Base-by-base conservation (phyloP, 2,797 vertebrate genomes). In the Aldrovandia affinis region DNA sequence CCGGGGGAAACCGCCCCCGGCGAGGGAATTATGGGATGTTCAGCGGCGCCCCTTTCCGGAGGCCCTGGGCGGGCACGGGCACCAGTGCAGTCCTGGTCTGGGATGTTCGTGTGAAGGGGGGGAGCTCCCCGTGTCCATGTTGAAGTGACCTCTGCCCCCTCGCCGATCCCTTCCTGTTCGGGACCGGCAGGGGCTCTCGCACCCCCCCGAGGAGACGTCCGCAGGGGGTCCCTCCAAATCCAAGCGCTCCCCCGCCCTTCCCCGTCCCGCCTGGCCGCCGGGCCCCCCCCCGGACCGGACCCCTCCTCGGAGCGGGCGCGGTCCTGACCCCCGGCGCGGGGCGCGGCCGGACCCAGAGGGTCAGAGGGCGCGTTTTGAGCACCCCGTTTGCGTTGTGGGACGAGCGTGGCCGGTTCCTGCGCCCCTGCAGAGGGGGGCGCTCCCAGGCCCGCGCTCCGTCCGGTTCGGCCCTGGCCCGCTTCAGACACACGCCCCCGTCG, bases 401-500 rank as follows among this genome's bases (percentile, higher is more conserved):
- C n/a, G n/a, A n/a, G n/a, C n/a, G n/a, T n/a, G n/a, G n/a, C n/a
- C n/a, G n/a, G n/a, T n/a, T n/a, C n/a, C n/a, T n/a, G n/a, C n/a
- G n/a, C n/a, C n/a, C n/a, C n/a, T n/a, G n/a, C n/a, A n/a, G 47
- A 50, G 22, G 22, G 36, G 28, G 79, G 25, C 52, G 20, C 25
- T 22, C n/a, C 44, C 68, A 20, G 52, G 22, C 59, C 78, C 70
- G n/a, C 78, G 68, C 80, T 28, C 9, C 4, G 22, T 2, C 59
- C 33, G 25, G 7, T n/a, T 44, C 78, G 59, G 7, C 25, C 42
- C 63, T 81, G 86, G 30, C 47, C 82, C 57, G 15, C 86, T 82
- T 88, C 89, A 63, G 14, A 86, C 70, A 81, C 55, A 2, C 83
- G n/a, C 44, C 52, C 77, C 82, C 81, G 25, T 61, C 78, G 86